These are phyloP conservation scores for Oenanthe melanoleuca DNA, from an alignment of 2,113 vertebrate species.

Conservation along the genomic window DNA sequence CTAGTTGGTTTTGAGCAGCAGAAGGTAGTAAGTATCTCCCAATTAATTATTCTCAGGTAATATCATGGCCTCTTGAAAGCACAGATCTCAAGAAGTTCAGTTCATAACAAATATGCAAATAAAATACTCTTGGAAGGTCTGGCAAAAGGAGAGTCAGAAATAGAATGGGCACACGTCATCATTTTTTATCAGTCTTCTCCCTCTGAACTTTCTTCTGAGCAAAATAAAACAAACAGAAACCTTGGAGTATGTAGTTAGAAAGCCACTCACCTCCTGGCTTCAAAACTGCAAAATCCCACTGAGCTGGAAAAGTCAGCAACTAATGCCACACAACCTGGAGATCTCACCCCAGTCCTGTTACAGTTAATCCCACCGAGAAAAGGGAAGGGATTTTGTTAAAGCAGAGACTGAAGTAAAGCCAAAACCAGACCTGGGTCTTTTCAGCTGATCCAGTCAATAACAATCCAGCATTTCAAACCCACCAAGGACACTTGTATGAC, in stretches of 20 bases:
- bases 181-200: constrained; percentile 16
- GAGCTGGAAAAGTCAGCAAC: not conserved
- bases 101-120: constrained; percentile 12
- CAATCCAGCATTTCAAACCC: not conserved
- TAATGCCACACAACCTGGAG: not conserved
- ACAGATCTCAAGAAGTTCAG: constrained; percentile 7
- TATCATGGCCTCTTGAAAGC: not conserved
- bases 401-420: not conserved
- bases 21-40: constrained; percentile 34
- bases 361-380: not conserved
- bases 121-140: constrained; percentile 47
- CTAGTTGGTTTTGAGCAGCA: constrained; percentile 22
- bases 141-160: constrained; percentile 10
- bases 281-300: not conserved
- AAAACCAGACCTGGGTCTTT: not conserved
- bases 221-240: constrained; percentile 29
- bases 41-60: constrained; percentile 47
- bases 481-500: not conserved
- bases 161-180: not conserved
- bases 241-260: not conserved
- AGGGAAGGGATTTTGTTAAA: not conserved
- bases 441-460: not conserved
- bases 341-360: accelerated
- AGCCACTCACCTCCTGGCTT: constrained; percentile 15
- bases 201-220: constrained; percentile 35